Conservation (phyloP, 2,888 invertebrate genomes). For the Leptogaster cylindrica region DNA sequence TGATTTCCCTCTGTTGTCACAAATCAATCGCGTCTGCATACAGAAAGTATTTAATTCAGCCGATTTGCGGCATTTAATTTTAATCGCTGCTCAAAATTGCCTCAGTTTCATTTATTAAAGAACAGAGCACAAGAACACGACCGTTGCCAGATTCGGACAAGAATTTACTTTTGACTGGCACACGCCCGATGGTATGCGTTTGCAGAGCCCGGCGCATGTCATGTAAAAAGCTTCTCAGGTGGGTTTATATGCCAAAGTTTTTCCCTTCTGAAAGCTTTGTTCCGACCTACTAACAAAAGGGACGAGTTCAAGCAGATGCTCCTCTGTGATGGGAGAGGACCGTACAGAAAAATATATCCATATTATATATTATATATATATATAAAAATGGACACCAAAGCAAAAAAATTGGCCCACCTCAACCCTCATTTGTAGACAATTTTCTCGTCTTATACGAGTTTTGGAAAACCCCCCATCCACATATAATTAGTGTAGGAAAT, state of each 20-base stretch:
- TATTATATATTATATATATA: too few species aligned
- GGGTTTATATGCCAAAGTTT: constrained; percentile 20
- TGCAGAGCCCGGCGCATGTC: constrained; percentile 45
- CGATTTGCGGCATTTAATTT: constrained; percentile 7
- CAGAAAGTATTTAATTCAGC: too few species aligned
- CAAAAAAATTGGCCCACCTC: too few species aligned
- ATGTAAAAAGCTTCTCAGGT: constrained; percentile 24
- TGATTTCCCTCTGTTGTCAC: too few species aligned
- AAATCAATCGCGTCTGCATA: too few species aligned
- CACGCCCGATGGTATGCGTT: constrained; percentile 46
- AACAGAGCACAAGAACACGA: constrained; percentile 37
- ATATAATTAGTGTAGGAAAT: too few species aligned
- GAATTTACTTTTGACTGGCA: constrained; percentile 47
- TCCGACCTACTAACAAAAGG: constrained; percentile 12
- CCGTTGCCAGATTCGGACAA: constrained; percentile 43
- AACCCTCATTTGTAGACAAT: too few species aligned
- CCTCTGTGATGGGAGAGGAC: neutral
- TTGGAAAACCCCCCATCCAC: too few species aligned
- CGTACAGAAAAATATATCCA: neutral
- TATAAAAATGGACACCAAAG: too few species aligned
- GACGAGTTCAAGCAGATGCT: constrained; percentile 11
- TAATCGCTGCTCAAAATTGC: neutral
- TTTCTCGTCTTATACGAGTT: too few species aligned
- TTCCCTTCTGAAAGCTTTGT: neutral
- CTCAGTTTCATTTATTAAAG: constrained; percentile 1